Evolutionary conservation across 2,888 invertebrate genomes (phyloP), one percentile per base, ranked within the genome.

Genomic region (Lymantria dispar): DNA sequence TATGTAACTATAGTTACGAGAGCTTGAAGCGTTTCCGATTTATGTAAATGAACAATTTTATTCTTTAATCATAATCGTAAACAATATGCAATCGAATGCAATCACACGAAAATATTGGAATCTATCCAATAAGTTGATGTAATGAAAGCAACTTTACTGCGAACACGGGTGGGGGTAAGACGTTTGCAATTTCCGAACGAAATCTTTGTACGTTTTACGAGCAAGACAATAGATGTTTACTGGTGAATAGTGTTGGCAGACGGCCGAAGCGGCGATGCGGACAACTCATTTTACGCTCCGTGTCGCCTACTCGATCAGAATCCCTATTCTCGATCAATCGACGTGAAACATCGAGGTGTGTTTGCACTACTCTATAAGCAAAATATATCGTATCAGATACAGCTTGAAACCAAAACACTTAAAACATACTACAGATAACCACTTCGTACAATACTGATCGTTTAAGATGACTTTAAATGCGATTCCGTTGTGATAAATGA

Each of bases 261-360:
- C 74, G 78, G 78, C 81, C 79, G 80, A 72, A 68, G 80, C 83
- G 80, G 72, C 76, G 85, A 83, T 79, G 87, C 83, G 86, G 70
- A 83, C 81, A 84, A 80, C 85, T 88, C 83, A 86, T 87, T 89
- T 88, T 87, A 85, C 88, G 87, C 81, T 85, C 67, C 80, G 79
- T 65, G 69, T 79, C 81, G 70, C 74, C 77, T 79, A 74, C 72
- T 73, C 83, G 80, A 83, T 83, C 76, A 65, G 70, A 65, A 62
- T 73, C 68, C 68, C 72, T 76, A 78, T 80, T 79, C 74, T 62
- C 74, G 76, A 82, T 76, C 80, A 77, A 80, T 80, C 71, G 75
- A 72, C 70, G 62, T 64, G 59, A 70, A 76, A 72, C 70, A 64
- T 65, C 43, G 56, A 64, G 67, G 64, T 67, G 64, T 62, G 62